phyloP scores from a whole-genome alignment of 92 coral and sea anemone genomes.

The Actinostola sp. region DNA sequence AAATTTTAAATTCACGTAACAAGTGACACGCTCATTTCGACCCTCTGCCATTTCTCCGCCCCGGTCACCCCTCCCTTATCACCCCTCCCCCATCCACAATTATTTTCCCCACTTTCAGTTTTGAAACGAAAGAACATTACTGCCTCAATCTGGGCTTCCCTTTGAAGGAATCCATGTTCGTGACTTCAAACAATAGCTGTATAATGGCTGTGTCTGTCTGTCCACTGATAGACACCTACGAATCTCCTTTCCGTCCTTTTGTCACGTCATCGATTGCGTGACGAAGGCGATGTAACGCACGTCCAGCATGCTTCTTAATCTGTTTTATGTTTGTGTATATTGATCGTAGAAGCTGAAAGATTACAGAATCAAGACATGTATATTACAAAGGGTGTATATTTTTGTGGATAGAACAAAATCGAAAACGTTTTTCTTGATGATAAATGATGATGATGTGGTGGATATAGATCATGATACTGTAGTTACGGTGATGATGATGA shows the following conservation, averaged over 20 bases:
- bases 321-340: slow-evolving; percentile 41
- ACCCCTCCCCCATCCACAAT: slow-evolving; percentile 3
- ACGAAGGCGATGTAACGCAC: slow-evolving; percentile 14
- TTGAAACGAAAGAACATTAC: not conserved
- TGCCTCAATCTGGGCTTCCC: not conserved
- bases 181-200: not conserved
- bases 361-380: not conserved
- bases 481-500: no score
- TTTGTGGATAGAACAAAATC: no score
- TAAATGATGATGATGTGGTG: no score
- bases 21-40: not conserved
- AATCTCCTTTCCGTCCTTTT: not conserved
- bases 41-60: not conserved
- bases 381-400: not conserved
- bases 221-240: not conserved
- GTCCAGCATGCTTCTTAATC: slow-evolving; percentile 43
- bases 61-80: not conserved
- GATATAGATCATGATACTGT: no score
- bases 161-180: not conserved
- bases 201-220: not conserved
- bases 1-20: not conserved
- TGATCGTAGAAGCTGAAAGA: slow-evolving; percentile 14
- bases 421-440: no score
- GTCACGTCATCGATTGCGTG: not conserved
- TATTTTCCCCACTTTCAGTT: not conserved